Base-by-base conservation (phyloP, 2,888 invertebrate species). In the Monoplex corrugatus region DNA sequence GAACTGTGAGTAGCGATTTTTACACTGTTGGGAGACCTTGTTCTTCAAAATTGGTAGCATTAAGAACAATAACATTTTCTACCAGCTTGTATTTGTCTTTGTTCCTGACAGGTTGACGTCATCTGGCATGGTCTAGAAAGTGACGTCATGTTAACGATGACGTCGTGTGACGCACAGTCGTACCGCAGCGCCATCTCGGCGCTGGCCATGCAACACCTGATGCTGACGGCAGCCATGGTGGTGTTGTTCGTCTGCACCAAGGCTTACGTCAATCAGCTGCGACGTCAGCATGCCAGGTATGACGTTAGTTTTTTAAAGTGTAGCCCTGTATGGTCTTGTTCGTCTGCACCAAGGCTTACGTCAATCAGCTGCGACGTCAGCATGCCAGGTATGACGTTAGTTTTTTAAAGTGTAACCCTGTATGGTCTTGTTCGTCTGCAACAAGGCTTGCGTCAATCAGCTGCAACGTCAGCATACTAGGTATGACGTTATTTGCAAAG, bases 191-290 rank as follows among this genome's bases (percentile, higher is more conserved):
- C 89, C 68, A 85, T 90, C 88, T 88, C 91, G 35, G 40, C 87
- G 38, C n/a, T 90, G 87, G 87, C 90, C 16, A 80, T 90, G 35
- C 91, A 93, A 87, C 91, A 92, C 35, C 87, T 92, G 13, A 63
- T 91, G 50, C 75, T 94, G 32, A 94, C 94, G 0, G 91, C 90
- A 3, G 80, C 91, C 0, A 90, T 94, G 45, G 89, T 93, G 19
- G 88, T 90, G 2, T 89, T 91, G 6, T 94, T 94, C 89, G 88
- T 93, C 78, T 89, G 91, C 72, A 89, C 91, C n/a, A 94, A 93
- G 89, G 91, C 92, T 13, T 90, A 92, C 32, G 93, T 92, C 68
- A 93, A 94, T 78, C 91, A 89, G 38, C 63, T 92, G 28, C 89
- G 93, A 32, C 89, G 91, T 40, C 89, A 91, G 40, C 88, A 91